A percentile compares a stretch with the other conserved stretches of the same genome.
Evolutionary conservation across 2,797 vertebrate species (phyloP).

Genomic region (Melanotaenia nigrans): DNA sequence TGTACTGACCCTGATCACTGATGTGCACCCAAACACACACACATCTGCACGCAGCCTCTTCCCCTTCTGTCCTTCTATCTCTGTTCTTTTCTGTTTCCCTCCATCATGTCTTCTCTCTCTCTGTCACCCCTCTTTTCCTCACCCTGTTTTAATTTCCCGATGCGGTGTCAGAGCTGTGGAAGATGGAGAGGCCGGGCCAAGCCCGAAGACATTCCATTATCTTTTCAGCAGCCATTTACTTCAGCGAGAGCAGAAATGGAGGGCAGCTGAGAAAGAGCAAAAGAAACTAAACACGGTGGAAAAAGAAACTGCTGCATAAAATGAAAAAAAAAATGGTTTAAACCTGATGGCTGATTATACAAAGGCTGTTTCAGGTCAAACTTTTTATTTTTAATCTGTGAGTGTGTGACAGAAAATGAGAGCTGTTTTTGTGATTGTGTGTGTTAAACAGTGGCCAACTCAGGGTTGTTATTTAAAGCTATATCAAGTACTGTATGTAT

Average conservation of each 20-base stretch:
- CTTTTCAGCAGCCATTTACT: constrained; percentile 84
- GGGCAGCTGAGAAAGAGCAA: constrained; percentile 55
- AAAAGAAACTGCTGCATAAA: constrained; percentile 59
- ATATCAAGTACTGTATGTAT: neutral
- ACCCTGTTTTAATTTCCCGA: constrained; percentile 79
- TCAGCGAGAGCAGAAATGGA: constrained; percentile 66
- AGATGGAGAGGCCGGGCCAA: constrained; percentile 76
- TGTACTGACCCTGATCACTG: constrained; percentile 63
- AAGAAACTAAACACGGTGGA: constrained; percentile 50
- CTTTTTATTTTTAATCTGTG: constrained; percentile 26
- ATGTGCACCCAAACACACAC: constrained; percentile 15
- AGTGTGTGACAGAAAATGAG: constrained; percentile 15
- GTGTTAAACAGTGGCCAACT: constrained; percentile 60
- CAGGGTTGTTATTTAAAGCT: neutral
- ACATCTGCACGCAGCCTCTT: constrained; percentile 5
- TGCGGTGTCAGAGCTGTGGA: constrained; percentile 66
- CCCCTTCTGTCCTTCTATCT: constrained; percentile 27
- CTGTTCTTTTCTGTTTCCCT: constrained; percentile 27
- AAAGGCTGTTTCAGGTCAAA: constrained; percentile 15
- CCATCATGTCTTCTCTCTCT: constrained; percentile 17
- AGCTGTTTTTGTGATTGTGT: neutral
- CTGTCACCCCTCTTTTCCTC: constrained; percentile 4
- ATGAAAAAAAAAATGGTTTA: constrained; percentile 35
- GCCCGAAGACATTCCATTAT: constrained; percentile 84
- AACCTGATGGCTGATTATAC: constrained; percentile 34